A percentile compares a stretch with the other conserved stretches of the same genome.
Evolutionary conservation across 2,888 invertebrate genomes (phyloP).

Genomic region (Rhynchonema sp.): DNA sequence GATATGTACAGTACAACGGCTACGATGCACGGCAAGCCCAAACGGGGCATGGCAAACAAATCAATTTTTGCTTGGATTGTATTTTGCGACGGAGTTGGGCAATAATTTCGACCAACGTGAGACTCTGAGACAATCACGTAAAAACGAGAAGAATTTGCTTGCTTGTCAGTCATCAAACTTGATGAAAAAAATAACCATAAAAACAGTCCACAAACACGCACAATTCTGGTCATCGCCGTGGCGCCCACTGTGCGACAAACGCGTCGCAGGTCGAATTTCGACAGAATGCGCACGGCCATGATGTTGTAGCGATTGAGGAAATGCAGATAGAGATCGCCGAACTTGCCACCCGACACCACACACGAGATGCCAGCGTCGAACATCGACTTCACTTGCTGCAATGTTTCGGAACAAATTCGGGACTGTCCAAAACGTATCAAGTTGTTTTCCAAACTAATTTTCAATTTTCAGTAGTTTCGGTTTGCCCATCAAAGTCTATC

Average conservation of each 20-base stretch:
- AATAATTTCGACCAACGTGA: neutral
- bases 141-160: neutral
- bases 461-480: no score
- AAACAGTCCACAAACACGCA: conserved; percentile 33
- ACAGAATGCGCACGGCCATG: conserved; percentile 82
- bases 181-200: neutral
- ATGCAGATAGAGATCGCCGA: conserved; percentile 93
- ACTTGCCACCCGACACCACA: conserved; percentile 90
- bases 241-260: conserved; percentile 67
- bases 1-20: no score
- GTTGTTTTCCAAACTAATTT: no score
- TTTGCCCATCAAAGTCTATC: no score
- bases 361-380: conserved; percentile 63
- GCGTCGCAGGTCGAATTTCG: conserved; percentile 88
- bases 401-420: no score
- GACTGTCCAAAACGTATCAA: no score
- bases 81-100: no score
- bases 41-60: no score
- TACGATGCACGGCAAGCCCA: no score
- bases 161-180: neutral
- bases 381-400: conserved; percentile 41
- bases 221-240: conserved; percentile 47
- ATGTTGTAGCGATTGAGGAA: conserved; percentile 82
- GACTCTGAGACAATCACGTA: neutral
- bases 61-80: no score